phyloP scores from a whole-genome alignment of 2,797 vertebrate genomes.

The Heterohyrax brucei region DNA sequence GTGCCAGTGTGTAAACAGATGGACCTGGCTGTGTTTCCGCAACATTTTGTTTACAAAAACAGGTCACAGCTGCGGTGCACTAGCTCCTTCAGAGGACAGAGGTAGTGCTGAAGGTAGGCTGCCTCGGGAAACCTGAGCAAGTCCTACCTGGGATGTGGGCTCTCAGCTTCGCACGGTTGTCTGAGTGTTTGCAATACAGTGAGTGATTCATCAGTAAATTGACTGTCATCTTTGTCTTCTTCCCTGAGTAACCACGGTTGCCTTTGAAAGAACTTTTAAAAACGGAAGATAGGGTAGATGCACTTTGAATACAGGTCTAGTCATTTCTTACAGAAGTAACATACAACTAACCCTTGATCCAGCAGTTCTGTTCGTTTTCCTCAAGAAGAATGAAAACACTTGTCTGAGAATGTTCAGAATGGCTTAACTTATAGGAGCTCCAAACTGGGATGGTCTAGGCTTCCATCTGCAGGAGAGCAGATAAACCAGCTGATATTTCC shows the following conservation, averaged over 20 bases:
- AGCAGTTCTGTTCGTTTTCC: slow-evolving; percentile 65
- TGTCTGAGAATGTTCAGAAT: slow-evolving; percentile 53
- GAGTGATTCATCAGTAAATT: background rate
- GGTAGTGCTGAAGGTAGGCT: slow-evolving; percentile 15
- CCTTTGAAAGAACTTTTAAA: slow-evolving; percentile 17
- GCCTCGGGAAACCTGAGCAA: background rate
- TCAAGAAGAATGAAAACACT: slow-evolving; percentile 59
- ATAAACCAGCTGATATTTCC: slow-evolving; percentile 15
- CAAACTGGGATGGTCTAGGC: slow-evolving; percentile 48
- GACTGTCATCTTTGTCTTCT: slow-evolving; percentile 25
- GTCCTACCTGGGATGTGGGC: slow-evolving; percentile 16
- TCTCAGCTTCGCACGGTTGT: slow-evolving; percentile 43
- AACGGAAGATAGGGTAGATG: slow-evolving; percentile 14
- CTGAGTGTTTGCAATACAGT: slow-evolving; percentile 51
- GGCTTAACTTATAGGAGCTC: slow-evolving; percentile 15
- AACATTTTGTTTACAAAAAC: slow-evolving; percentile 65
- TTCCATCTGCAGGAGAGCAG: slow-evolving; percentile 28
- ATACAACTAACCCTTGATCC: background rate
- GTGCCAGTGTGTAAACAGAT: background rate
- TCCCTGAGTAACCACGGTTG: slow-evolving; percentile 35
- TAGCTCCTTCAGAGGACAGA: slow-evolving; percentile 35
- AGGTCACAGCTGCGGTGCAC: background rate
- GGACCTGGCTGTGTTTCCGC: slow-evolving; percentile 1
- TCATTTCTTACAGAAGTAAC: slow-evolving; percentile 65
- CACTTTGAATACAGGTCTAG: slow-evolving; percentile 52